Percentiles rank a stretch among this genome's conserved stretches.
phyloP scores from a whole-genome alignment of 2,797 vertebrate genomes.

The Acipenser transmontanus region DNA sequence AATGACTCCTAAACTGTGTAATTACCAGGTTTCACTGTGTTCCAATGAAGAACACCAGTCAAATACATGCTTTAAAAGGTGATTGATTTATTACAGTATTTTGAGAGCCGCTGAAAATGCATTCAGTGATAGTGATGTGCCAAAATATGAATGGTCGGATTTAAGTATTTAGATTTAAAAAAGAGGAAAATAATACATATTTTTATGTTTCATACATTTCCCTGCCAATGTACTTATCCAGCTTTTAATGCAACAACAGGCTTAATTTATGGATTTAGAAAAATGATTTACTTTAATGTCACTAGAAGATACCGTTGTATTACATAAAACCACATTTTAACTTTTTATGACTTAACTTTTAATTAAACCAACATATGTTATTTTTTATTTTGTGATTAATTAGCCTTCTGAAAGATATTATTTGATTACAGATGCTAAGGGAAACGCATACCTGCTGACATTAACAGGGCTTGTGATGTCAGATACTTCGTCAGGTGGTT shows the following conservation, averaged over 20 bases:
- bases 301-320: background rate
- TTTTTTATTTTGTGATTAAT: conserved; percentile 4
- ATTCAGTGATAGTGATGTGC: too few relatives aligned
- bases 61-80: too few relatives aligned
- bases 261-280: background rate
- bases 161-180: too few relatives aligned
- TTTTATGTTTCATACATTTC: too few relatives aligned
- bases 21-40: too few relatives aligned
- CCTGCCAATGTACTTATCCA: too few relatives aligned
- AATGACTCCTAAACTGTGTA: too few relatives aligned
- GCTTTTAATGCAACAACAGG: background rate
- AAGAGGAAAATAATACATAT: too few relatives aligned
- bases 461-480: conserved; percentile 9
- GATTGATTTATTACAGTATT: too few relatives aligned
- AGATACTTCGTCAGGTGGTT: conserved; percentile 21
- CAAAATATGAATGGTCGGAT: too few relatives aligned
- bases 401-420: background rate
- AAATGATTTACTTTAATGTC: background rate
- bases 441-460: background rate
- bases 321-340: background rate
- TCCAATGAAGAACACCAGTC: too few relatives aligned
- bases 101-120: too few relatives aligned
- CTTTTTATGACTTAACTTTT: background rate
- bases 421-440: background rate
- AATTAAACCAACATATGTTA: conserved; percentile 2